These are phyloP conservation scores for Pterocles gutturalis DNA, from an alignment of 2,113 vertebrate species.

Conservation along the genomic window DNA sequence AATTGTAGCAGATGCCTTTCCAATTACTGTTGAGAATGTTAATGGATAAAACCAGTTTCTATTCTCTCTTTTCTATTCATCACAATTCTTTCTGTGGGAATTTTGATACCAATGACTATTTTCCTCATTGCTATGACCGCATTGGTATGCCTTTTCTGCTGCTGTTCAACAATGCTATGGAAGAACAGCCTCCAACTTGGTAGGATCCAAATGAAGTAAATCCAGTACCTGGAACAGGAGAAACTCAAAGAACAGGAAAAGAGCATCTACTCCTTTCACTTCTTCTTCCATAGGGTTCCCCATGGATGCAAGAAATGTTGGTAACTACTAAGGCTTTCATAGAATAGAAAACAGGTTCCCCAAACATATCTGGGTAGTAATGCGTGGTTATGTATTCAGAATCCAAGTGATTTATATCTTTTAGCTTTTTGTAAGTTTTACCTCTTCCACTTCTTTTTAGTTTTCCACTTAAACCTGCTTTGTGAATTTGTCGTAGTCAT, in stretches of 20 bases:
- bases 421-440: not conserved
- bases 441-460: not conserved
- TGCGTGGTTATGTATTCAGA: not conserved
- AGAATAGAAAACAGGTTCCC: constrained; percentile 26
- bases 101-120: constrained; percentile 61
- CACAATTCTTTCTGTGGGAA: constrained; percentile 66
- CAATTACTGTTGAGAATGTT: not conserved
- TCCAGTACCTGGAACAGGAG: constrained; percentile 57
- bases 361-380: not conserved
- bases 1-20: constrained; percentile 24
- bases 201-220: constrained; percentile 69
- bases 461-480: not conserved
- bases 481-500: not conserved
- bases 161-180: constrained; percentile 38
- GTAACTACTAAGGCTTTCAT: not conserved
- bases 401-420: not conserved
- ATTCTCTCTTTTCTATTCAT: constrained; percentile 38
- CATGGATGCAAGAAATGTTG: not conserved
- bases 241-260: constrained; percentile 57
- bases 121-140: constrained; percentile 65
- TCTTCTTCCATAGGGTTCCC: not conserved
- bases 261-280: not conserved
- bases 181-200: not conserved
- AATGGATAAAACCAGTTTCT: constrained; percentile 22
- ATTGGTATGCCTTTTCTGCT: constrained; percentile 59